A percentile compares a stretch with the other conserved stretches of the same genome.
phyloP scores from a whole-genome alignment of 2,113 vertebrate genomes.

The Salvelinus sp. region DNA sequence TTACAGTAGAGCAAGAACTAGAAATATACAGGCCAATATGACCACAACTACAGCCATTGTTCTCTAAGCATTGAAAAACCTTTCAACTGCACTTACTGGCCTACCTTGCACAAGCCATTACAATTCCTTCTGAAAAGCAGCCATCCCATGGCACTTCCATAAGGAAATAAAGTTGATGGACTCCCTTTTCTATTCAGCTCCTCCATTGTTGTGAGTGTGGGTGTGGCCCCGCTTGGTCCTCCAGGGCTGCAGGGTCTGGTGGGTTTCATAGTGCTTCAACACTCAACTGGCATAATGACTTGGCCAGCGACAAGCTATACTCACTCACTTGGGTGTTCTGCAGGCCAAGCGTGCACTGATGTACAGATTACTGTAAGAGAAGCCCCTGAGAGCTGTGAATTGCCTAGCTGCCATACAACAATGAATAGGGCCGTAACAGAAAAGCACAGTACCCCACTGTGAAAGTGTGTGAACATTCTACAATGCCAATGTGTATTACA shows the following conservation, averaged over 20 bases:
- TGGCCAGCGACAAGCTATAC: constrained; percentile 10
- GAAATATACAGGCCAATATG: no score
- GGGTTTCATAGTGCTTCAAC: constrained; percentile 39
- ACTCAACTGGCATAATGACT: constrained; percentile 43
- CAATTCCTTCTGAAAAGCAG: constrained; percentile 19
- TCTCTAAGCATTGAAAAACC: not conserved
- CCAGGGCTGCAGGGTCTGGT: constrained; percentile 26
- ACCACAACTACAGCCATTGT: no score
- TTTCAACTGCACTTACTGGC: not conserved
- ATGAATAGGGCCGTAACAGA: constrained; percentile 20
- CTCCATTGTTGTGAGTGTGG: constrained; percentile 11
- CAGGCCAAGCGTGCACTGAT: constrained; percentile 29
- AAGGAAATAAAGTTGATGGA: constrained; percentile 15
- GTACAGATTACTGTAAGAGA: constrained; percentile 37
- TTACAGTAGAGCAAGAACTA: no score
- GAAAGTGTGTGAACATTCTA: not conserved
- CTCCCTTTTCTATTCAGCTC: constrained; percentile 32
- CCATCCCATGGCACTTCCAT: constrained; percentile 24
- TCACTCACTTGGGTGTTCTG: constrained; percentile 39
- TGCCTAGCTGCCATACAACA: constrained; percentile 9
- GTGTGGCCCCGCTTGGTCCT: constrained; percentile 4
- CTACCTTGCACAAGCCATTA: constrained; percentile 6
- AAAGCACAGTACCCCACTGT: constrained; percentile 21
- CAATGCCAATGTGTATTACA: no score
- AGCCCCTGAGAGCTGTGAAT: constrained; percentile 50